These are phyloP conservation scores for Empis livida DNA, from an alignment of 2,888 invertebrate genomes.

Conservation along the genomic window DNA sequence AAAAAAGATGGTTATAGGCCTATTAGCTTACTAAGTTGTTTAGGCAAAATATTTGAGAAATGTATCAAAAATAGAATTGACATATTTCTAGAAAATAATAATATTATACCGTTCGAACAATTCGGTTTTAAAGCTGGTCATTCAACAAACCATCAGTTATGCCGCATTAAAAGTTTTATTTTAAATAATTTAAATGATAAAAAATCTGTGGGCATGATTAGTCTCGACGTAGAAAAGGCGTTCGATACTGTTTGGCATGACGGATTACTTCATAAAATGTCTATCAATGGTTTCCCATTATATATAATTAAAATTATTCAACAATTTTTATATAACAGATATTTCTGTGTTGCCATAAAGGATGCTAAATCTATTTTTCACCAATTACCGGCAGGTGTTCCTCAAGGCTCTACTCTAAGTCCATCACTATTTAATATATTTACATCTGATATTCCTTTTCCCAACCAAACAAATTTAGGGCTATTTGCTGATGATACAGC, in stretches of 20 bases:
- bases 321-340: neutral
- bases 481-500: too few species aligned
- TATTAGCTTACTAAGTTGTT: neutral
- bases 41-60: neutral
- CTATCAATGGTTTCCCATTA: neutral
- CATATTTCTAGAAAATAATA: neutral
- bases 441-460: too few species aligned
- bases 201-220: neutral
- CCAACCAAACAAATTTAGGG: too few species aligned
- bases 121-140: neutral
- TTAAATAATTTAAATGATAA: neutral
- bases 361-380: too few species aligned
- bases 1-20: neutral
- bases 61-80: neutral
- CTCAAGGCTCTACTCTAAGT: neutral
- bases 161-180: neutral
- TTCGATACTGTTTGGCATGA: neutral
- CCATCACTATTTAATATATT: too few species aligned
- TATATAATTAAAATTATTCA: neutral
- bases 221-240: neutral
- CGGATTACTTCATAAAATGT: neutral
- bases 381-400: too few species aligned
- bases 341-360: too few species aligned
- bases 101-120: neutral
- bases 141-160: neutral